Base-by-base conservation (phyloP, 1,140 invertebrate species). In the Whitmania pigra region DNA sequence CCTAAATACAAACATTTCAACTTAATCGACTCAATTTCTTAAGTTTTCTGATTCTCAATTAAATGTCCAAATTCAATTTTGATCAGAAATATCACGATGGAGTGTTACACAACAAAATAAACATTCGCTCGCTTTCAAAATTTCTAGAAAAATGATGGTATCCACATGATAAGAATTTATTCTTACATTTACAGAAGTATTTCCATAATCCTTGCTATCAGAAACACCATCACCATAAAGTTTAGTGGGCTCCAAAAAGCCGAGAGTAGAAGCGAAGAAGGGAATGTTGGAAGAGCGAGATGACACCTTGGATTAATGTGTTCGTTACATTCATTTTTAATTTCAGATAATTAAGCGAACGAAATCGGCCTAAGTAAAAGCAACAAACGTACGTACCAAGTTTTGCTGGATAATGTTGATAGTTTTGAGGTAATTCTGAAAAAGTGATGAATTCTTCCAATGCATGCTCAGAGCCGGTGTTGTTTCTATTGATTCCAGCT, bases 221-320 rank as follows among this genome's bases (percentile, higher is more conserved):
- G 43, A 17, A 49, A 49, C 43, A 7, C 43, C 43, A 49, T 72
- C 18, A 72, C 72, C 27, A 49, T 69, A 71, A 9, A 77, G 78
- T 72, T 78, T 76, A 25, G 76, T 80, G 15, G 80, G 80, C 71
- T 81, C 79, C 57, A 81, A 63, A 53, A 80, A 60, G 55, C 77
- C 76, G 13, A 80, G 67, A 40, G 77, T 77, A 7, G 79, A 73
- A 31, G 77, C 78, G 75, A 77, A 80, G 67, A 79, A 78, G 15
- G 79, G 79, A n/a, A 79, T 77, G 17, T 75, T 67, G 5, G 75
- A 66, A 80, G 29, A 13, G 22, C 11, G 57, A 22, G 57, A 63
- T 20, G 29, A 63, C 57, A 63, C 22, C 57, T 25, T 25, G 57
- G 6, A 13, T 25, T 18, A n/a, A 25, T 31, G 57, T n/a, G 0